Conservation (phyloP, 1,140 invertebrate genomes). For the Cydia splendana region DNA sequence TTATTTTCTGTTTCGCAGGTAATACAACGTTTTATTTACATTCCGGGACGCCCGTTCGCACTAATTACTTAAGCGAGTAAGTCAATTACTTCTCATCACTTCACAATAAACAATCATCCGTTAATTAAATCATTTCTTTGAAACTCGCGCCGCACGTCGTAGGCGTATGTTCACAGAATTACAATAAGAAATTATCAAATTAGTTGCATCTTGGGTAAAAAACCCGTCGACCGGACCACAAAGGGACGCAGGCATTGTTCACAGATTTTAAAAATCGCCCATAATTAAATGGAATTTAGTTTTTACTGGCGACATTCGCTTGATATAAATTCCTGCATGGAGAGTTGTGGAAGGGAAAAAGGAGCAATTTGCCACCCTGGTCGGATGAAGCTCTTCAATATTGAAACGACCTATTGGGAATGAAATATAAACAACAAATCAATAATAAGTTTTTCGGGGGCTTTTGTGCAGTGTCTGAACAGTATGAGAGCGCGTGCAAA, state of each 20-base stretch:
- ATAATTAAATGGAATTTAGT: constrained; percentile 78
- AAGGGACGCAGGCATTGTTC: constrained; percentile 76
- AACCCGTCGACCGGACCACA: constrained; percentile 57
- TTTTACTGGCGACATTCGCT: constrained; percentile 64
- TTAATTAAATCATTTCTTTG: constrained; percentile 26
- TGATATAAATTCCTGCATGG: constrained; percentile 72
- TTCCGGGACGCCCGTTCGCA: background rate
- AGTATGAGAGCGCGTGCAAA: constrained; percentile 62
- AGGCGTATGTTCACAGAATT: constrained; percentile 39
- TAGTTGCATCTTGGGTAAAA: constrained; percentile 70
- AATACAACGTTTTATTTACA: background rate
- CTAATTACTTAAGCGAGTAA: constrained; percentile 18
- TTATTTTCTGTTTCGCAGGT: constrained; percentile 23
- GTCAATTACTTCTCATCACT: constrained; percentile 24
- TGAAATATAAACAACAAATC: constrained; percentile 57
- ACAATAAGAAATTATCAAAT: constrained; percentile 78
- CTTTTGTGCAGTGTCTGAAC: constrained; percentile 50
- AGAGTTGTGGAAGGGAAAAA: constrained; percentile 52
- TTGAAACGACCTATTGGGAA: constrained; percentile 53
- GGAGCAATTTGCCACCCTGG: constrained; percentile 70
- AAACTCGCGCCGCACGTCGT: constrained; percentile 8
- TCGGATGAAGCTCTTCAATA: constrained; percentile 53
- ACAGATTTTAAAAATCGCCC: constrained; percentile 78
- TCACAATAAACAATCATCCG: constrained; percentile 28
- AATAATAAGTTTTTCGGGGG: constrained; percentile 60